phyloP scores from a whole-genome alignment of 2,888 invertebrate genomes.

The Meghimatium bilineatum region DNA sequence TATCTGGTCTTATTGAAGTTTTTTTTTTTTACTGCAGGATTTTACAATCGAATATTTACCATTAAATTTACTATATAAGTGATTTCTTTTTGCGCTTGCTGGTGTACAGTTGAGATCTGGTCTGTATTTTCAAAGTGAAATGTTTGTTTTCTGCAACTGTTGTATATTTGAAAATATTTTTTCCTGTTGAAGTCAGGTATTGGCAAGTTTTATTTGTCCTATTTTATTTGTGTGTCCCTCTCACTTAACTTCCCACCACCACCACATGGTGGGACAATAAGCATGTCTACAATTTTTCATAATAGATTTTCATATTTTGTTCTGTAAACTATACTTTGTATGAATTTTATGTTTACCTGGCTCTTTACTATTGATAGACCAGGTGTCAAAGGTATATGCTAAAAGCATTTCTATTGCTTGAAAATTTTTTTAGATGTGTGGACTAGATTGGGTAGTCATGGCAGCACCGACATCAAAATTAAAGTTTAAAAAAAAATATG shows the following conservation, averaged over 20 bases:
- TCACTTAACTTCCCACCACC: background rate
- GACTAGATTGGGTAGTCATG: background rate
- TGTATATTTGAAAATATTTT: background rate
- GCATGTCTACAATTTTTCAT: background rate
- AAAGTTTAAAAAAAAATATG: background rate
- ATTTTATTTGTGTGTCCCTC: background rate
- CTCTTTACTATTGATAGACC: background rate
- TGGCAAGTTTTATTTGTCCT: background rate
- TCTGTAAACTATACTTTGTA: background rate
- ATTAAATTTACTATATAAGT: background rate
- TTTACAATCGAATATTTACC: background rate
- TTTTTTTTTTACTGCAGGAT: background rate
- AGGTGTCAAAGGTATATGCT: background rate
- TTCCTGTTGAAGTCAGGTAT: background rate
- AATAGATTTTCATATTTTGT: background rate
- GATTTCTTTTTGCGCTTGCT: background rate
- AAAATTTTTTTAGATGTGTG: background rate
- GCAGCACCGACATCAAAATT: background rate
- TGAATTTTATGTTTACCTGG: background rate
- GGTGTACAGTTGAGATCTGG: slow-evolving; percentile 21
- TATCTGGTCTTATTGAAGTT: background rate
- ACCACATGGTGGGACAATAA: background rate
- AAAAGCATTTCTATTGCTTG: background rate
- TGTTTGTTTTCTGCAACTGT: background rate
- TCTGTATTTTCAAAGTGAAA: background rate